These are phyloP conservation scores for Conistra vaccinii DNA, from an alignment of 2,888 invertebrate genomes.

Conservation along the genomic window DNA sequence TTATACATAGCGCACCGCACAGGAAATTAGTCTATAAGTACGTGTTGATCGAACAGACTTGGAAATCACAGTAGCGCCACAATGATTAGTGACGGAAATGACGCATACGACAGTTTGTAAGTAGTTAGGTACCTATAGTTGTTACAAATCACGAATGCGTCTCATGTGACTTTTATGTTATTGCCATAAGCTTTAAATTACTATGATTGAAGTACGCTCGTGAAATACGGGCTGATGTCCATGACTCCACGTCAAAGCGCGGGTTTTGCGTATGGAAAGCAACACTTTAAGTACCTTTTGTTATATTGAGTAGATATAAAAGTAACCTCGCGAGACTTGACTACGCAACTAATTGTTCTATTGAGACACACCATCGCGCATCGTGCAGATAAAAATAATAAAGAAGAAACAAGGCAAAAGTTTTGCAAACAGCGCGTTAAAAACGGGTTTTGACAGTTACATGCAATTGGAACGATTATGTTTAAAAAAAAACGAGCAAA, in stretches of 20 bases:
- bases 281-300: neutral
- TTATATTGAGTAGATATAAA: neutral
- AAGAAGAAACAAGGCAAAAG: neutral
- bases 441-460: neutral
- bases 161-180: neutral
- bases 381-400: neutral
- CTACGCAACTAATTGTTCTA: neutral
- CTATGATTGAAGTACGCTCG: neutral
- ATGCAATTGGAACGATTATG: too few relatives aligned
- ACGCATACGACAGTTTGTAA: neutral
- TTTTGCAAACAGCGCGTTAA: neutral
- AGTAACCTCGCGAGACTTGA: neutral
- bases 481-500: too few relatives aligned
- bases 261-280: too few relatives aligned
- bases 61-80: neutral
- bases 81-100: neutral
- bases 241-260: too few relatives aligned
- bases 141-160: neutral
- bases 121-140: neutral
- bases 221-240: neutral
- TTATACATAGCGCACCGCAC: neutral
- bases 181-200: neutral
- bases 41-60: conserved; percentile 4
- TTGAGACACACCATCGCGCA: neutral
- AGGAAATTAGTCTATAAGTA: conserved; percentile 1